These are phyloP conservation scores for Andrena dorsata DNA, from an alignment of 2,888 invertebrate genomes.

Conservation along the genomic window DNA sequence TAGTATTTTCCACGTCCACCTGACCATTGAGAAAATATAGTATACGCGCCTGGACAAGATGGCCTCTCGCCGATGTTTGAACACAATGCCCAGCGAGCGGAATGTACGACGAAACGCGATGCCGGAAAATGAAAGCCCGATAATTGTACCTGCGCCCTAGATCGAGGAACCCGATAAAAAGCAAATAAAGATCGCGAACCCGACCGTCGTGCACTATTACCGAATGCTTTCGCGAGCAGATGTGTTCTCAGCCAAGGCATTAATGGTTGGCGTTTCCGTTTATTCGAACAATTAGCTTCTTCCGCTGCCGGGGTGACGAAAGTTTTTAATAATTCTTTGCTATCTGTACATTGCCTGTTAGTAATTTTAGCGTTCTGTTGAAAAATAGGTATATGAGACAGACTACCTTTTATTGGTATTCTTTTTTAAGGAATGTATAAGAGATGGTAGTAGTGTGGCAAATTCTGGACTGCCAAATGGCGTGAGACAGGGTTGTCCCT, in stretches of 20 bases:
- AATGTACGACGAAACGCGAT: slow-evolving; percentile 33
- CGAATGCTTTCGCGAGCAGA: background rate
- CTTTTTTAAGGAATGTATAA: too few relatives aligned
- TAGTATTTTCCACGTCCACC: slow-evolving; percentile 55
- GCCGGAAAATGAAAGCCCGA: slow-evolving; percentile 55
- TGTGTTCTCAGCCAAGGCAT: background rate
- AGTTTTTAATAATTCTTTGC: too few relatives aligned
- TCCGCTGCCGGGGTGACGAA: too few relatives aligned
- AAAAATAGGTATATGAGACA: too few relatives aligned
- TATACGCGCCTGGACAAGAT: slow-evolving; percentile 42
- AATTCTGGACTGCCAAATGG: too few relatives aligned
- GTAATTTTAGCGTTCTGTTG: too few relatives aligned
- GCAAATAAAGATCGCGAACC: slow-evolving; percentile 42
- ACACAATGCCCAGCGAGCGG: slow-evolving; percentile 42
- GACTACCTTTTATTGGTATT: too few relatives aligned
- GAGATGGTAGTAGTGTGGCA: too few relatives aligned
- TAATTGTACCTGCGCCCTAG: slow-evolving; percentile 47
- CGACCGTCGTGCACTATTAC: slow-evolving; percentile 2
- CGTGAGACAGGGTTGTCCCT: too few relatives aligned
- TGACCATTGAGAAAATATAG: slow-evolving; percentile 44
- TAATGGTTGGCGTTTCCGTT: background rate
- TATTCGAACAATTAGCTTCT: slow-evolving; percentile 12
- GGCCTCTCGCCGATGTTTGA: slow-evolving; percentile 36
- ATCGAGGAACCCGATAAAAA: slow-evolving; percentile 50
- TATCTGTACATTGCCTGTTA: too few relatives aligned